Percentiles rank a stretch among this genome's conserved stretches.
phyloP scores from a whole-genome alignment of 2,113 vertebrate genomes.

The Mesocricetus auratus region DNA sequence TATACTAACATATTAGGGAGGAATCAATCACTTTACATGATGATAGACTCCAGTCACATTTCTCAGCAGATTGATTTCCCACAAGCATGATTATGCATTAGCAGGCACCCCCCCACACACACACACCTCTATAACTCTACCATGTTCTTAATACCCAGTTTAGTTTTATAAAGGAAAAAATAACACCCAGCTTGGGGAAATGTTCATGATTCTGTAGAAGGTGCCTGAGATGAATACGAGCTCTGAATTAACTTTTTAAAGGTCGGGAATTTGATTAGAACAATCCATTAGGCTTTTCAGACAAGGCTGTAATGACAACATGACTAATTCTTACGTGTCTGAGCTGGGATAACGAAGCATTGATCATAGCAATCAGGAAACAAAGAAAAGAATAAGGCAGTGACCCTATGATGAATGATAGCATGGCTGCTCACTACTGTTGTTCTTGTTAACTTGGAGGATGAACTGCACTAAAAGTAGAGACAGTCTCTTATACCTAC shows the following conservation, averaged over 20 bases:
- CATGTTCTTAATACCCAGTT: background rate
- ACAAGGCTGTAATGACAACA: background rate
- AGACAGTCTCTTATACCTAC: constrained; percentile 85
- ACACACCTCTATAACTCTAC: background rate
- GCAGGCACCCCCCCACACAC: background rate
- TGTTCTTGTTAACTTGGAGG: background rate
- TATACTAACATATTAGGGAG: constrained; percentile 3
- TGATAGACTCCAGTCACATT: background rate
- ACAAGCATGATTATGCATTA: constrained; percentile 3
- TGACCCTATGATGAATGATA: background rate
- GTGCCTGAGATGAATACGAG: background rate
- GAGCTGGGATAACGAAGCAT: constrained; percentile 23
- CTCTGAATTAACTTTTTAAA: constrained; percentile 59
- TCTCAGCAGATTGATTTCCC: background rate
- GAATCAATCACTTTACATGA: constrained; percentile 6
- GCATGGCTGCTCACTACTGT: background rate
- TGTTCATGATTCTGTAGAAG: constrained; percentile 23
- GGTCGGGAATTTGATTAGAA: constrained; percentile 41
- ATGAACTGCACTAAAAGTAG: background rate
- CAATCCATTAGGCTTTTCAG: constrained; percentile 50
- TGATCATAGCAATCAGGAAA: constrained; percentile 27
- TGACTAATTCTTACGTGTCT: constrained; percentile 28
- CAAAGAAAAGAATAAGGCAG: background rate
- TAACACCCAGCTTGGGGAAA: background rate
- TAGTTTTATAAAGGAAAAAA: constrained; percentile 25